Base-by-base conservation (phyloP, 2,888 invertebrate species). In the Rhamphomyia laevipes region DNA sequence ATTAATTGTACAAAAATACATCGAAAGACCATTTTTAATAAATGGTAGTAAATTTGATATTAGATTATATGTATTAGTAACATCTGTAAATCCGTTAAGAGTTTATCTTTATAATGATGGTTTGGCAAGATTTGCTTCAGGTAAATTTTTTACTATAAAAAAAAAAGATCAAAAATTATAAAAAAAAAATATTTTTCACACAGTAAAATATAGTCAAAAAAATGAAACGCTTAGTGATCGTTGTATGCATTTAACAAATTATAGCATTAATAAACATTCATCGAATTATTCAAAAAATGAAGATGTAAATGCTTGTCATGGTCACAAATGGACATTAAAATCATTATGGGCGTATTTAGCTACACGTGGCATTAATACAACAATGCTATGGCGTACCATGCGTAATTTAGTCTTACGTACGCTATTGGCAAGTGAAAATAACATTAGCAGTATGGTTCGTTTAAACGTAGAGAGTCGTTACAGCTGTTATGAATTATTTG, bases 31-130 rank as follows among this genome's bases (percentile, higher is more conserved):
- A 1, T 82, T 83, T 63, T 77, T 91, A 44, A 88, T 97, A 60
- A 93, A 91, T 64, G 93, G 90, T 43, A 91, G 88, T 69, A 99
- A 99, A 73, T 99, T 99, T 73, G 99, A 99, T 72, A 78, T 99
- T 63, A 78, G 99, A 7, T 73, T 99, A 30, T 99, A 99, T 70
- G 94, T 96, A 35, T 78, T 95, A 30, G 86, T 99, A 30, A 94
- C 97, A 2, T 93, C 91, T 38, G 85, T 96, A 57, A 88, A 96
- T 67, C 99, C 99, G 0, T 74, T 99, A 4, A 74, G 90, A 57
- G 83, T 97, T 59, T 99, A 95, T 68, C 73, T 99, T 59, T 95
- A 92, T 70, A 88, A 93, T 54, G 95, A 99, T 65, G 99, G 99
- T 1, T 75, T 99, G 37, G 97, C 89, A 0, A 77, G 97, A 59